Evolutionary conservation across 2,113 vertebrate genomes (phyloP).

Genomic region (Myiopsitta monachus): DNA sequence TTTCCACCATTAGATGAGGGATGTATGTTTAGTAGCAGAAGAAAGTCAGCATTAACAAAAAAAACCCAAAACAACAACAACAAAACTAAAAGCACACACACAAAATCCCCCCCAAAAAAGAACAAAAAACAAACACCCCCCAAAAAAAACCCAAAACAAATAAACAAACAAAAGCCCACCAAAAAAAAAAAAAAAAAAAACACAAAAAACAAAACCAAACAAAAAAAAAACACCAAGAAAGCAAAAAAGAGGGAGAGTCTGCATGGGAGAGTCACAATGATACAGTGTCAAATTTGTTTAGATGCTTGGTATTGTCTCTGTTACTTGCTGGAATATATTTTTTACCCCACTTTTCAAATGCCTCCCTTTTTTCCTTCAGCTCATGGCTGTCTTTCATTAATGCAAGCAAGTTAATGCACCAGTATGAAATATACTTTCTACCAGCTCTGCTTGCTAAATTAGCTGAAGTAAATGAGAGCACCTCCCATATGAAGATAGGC

Average conservation of each 20-base stretch:
- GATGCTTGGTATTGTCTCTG: neutral
- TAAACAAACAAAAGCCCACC: neutral
- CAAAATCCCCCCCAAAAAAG: neutral
- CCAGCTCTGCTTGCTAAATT: neutral
- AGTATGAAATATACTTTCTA: neutral
- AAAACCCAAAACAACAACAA: neutral
- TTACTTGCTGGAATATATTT: neutral
- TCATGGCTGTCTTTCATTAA: neutral
- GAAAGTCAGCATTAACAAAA: neutral
- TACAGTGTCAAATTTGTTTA: neutral
- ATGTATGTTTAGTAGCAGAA: neutral
- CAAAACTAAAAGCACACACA: too few relatives aligned
- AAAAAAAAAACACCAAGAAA: too few relatives aligned
- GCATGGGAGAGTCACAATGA: rapidly evolving
- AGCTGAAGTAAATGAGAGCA: neutral
- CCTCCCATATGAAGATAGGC: too few relatives aligned
- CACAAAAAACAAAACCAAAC: neutral
- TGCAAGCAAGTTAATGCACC: neutral
- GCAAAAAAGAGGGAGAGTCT: neutral
- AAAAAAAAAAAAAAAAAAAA: neutral
- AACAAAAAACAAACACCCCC: neutral
- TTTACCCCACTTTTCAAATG: neutral
- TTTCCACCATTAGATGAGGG: neutral
- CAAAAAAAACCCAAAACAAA: neutral
- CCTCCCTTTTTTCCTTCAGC: neutral